phyloP scores from a whole-genome alignment of 2,797 vertebrate genomes.

The Nyctibius grandis region DNA sequence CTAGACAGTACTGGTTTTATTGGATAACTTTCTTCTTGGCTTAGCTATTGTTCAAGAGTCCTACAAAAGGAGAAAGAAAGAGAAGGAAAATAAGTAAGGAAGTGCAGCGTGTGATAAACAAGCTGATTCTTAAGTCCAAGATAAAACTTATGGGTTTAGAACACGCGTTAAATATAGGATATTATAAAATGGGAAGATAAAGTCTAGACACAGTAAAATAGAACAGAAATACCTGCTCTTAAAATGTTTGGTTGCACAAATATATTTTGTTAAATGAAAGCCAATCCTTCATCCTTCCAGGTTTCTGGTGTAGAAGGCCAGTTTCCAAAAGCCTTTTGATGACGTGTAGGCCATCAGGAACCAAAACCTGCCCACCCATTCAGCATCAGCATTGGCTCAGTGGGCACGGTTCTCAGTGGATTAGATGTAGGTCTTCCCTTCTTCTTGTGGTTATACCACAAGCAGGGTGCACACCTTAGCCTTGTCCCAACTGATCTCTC shows the following conservation, averaged over 20 bases:
- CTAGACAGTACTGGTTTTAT: not conserved
- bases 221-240: not conserved
- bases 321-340: not conserved
- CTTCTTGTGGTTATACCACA: not conserved
- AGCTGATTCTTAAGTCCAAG: not conserved
- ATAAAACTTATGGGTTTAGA: not conserved
- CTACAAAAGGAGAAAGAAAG: not conserved
- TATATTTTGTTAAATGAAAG: not conserved
- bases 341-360: not conserved
- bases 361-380: not conserved
- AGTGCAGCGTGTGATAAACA: not conserved
- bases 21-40: not conserved
- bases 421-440: not conserved
- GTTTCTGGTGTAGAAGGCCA: not conserved
- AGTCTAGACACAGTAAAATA: not conserved
- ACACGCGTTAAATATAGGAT: not conserved
- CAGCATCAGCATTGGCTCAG: not conserved
- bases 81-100: not conserved
- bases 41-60: not conserved
- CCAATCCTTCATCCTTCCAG: not conserved
- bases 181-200: slow-evolving; percentile 17
- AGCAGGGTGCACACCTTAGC: not conserved
- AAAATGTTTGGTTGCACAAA: not conserved
- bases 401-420: not conserved
- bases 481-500: not conserved